Evolutionary conservation across 2,888 invertebrate species (phyloP), one percentile per base, ranked within the genome.

Genomic region (Hedya salicella): DNA sequence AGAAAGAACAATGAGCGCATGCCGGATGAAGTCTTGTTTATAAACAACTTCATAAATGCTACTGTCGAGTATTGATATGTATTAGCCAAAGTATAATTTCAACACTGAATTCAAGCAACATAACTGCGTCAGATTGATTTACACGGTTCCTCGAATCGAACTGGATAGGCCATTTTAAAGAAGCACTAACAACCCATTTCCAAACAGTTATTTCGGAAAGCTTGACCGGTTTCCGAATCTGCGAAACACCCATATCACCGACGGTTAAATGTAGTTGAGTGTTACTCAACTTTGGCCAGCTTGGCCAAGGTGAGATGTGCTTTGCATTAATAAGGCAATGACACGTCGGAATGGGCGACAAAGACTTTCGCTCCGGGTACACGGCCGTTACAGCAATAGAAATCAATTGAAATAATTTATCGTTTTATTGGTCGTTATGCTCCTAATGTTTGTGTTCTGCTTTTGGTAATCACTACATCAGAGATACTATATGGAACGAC

Each of bases 301-400:
- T 71, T 69, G 73, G 69, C 69, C 80, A 80, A 80, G 81, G 80
- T 79, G 78, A 82, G 77, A 70, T 73, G 78, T 77, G 80, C 78
- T 77, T 81, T 81, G 84, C 78, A 84, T 83, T 79, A 80, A 75
- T 78, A 74, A 72, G 75, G 72, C 68, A 53, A 49, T 57, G 56
- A 67, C 68, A 67, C 71, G 68, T 72, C 71, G 69, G 42, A 42
- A 74, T 39, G 60, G 71, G 72, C 67, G 68, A 74, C 67, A 70
- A 70, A 67, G 67, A 53, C 56, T 64, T 62, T 69, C 65, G 56
- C 48, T 30, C 46, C 50, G 64, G 30, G 21, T 69, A 14, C 14
- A 48, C 40, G 46, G 64, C 71, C 57, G 69, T 66, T 68, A 73
- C 60, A 63, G 71, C 64, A 73, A 74, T 74, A 71, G 69, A 71